phyloP scores from a whole-genome alignment of 1,140 invertebrate species.

The Paracyclopina nana region DNA sequence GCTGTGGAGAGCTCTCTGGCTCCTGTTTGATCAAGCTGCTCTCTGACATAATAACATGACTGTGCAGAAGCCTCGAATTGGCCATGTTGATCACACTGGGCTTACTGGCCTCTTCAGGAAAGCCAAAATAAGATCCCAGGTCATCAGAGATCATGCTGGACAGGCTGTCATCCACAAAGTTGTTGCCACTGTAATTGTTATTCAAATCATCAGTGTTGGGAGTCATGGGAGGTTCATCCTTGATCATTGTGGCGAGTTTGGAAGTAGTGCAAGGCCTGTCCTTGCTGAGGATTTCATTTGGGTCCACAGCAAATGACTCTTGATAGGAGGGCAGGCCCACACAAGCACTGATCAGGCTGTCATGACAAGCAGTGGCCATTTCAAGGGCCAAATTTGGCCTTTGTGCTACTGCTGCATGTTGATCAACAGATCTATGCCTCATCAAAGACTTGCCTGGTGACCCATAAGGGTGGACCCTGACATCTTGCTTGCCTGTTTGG shows the following conservation, averaged over 20 bases:
- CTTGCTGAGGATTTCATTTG: slow-evolving; percentile 12
- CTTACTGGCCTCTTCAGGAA: not conserved
- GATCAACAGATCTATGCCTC: too few species aligned
- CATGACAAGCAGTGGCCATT: too few species aligned
- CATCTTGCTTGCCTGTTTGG: not conserved
- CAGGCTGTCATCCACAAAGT: not conserved
- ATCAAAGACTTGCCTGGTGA: too few species aligned
- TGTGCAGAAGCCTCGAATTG: not conserved
- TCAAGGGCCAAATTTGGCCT: not conserved
- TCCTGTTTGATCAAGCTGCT: not conserved
- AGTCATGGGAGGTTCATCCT: not conserved
- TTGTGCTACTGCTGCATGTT: too few species aligned
- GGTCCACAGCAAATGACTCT: slow-evolving; percentile 9
- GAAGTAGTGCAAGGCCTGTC: not conserved
- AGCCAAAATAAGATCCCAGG: not conserved
- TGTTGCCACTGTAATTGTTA: not conserved
- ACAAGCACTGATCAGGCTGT: too few species aligned
- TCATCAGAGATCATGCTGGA: not conserved
- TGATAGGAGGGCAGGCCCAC: not conserved
- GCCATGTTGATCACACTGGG: not conserved
- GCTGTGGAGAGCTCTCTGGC: not conserved
- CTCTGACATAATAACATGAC: not conserved
- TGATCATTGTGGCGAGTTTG: not conserved
- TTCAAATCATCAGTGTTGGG: not conserved
- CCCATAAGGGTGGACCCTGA: not conserved